A percentile compares a stretch with the other conserved stretches of the same genome.
These are phyloP conservation scores for Phataginus tricuspis DNA, from an alignment of 2,797 vertebrate genomes.

Conservation along the genomic window DNA sequence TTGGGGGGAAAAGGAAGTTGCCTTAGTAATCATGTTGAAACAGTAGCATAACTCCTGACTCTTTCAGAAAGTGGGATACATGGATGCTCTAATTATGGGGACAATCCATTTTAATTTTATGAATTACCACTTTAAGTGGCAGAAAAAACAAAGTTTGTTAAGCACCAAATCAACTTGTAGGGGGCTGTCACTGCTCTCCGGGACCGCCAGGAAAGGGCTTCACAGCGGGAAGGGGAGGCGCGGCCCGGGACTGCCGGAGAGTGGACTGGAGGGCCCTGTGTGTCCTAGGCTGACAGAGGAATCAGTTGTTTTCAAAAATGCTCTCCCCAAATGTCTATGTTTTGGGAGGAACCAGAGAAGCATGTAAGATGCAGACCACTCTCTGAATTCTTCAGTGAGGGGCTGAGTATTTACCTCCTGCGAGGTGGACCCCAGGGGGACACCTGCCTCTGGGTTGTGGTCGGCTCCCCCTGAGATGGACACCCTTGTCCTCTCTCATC, in stretches of 20 bases:
- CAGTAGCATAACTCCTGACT: background rate
- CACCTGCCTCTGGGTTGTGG: fast-evolving
- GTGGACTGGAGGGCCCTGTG: background rate
- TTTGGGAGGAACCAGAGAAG: background rate
- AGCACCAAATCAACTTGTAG: background rate
- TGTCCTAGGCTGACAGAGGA: background rate
- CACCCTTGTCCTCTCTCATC: background rate
- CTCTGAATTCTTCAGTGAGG: background rate
- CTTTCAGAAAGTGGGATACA: background rate
- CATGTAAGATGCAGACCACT: background rate
- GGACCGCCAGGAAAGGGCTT: background rate
- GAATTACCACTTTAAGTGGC: background rate
- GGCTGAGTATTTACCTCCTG: background rate
- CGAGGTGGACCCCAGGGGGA: fast-evolving
- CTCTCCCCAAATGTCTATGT: background rate
- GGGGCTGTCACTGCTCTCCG: background rate
- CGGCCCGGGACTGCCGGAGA: background rate
- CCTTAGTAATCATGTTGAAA: background rate
- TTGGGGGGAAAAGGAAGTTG: background rate
- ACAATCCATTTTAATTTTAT: background rate
- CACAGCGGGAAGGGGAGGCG: background rate
- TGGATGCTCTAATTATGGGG: background rate
- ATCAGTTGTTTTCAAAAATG: background rate
- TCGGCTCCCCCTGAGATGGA: background rate
- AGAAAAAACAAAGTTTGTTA: background rate